Evolutionary conservation across 2,113 vertebrate species (phyloP).

Genomic region (Hydrochoerus hydrochaeris): DNA sequence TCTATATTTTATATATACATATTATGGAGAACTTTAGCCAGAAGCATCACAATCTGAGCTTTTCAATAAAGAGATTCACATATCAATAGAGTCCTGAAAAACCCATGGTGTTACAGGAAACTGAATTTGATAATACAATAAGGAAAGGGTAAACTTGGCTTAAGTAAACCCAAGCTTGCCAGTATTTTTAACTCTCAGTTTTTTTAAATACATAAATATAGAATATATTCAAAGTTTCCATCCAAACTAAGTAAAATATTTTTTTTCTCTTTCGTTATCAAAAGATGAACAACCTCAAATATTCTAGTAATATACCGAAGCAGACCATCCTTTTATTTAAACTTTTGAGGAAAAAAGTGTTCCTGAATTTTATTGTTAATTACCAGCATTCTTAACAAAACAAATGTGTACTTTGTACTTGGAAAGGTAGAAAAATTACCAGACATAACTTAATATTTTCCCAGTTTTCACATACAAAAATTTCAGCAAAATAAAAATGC

Average conservation of each 20-base stretch:
- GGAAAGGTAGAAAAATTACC: neutral
- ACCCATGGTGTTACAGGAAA: neutral
- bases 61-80: neutral
- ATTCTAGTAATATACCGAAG: neutral
- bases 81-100: neutral
- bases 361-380: neutral
- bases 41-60: neutral
- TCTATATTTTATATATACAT: neutral
- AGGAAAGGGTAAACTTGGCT: neutral
- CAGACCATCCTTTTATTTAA: neutral
- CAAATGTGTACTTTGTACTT: neutral
- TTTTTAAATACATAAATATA: neutral
- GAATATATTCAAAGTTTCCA: neutral
- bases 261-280: neutral
- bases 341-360: neutral
- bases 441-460: neutral
- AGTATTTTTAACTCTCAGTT: neutral
- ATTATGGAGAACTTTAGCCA: neutral
- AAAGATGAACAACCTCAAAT: neutral
- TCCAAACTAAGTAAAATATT: neutral
- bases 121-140: neutral
- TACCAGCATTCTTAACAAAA: neutral
- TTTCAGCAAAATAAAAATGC: neutral
- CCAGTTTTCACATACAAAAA: neutral
- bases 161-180: neutral